Conservation (phyloP, 2,113 vertebrate genomes). For the Macquaria ambigua region DNA sequence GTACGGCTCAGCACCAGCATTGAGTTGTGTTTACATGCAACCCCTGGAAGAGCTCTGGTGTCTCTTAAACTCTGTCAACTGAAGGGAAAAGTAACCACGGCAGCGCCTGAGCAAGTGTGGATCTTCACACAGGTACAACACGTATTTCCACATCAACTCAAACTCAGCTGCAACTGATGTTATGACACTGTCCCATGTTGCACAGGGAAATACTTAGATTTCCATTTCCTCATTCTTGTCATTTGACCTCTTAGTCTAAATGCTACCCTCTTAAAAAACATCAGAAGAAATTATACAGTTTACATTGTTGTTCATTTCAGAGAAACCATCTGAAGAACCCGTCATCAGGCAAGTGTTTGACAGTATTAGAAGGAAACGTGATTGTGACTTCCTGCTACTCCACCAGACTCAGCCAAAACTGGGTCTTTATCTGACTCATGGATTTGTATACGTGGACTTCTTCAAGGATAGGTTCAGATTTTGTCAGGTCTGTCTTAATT, state of each 20-base stretch:
- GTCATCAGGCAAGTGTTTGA: constrained; percentile 82
- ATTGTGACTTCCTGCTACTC: constrained; percentile 78
- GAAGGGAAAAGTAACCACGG: constrained; percentile 76
- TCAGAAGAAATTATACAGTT: background rate
- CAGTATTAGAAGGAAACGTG: constrained; percentile 71
- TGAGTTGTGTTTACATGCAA: constrained; percentile 85
- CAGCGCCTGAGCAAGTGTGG: constrained; percentile 86
- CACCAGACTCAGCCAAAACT: constrained; percentile 81
- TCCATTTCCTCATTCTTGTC: constrained; percentile 48
- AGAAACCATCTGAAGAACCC: constrained; percentile 81
- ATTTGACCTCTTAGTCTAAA: background rate
- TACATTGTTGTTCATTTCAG: constrained; percentile 68
- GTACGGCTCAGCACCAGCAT: constrained; percentile 86
- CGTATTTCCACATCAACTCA: constrained; percentile 38
- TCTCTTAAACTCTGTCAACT: constrained; percentile 81
- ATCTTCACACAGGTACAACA: constrained; percentile 79
- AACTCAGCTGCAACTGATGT: constrained; percentile 5
- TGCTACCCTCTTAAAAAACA: background rate
- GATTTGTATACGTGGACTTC: background rate
- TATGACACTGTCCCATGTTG: background rate
- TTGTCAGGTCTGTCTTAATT: background rate
- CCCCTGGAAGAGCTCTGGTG: constrained; percentile 20
- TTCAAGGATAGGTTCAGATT: background rate
- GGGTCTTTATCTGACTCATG: constrained; percentile 84
- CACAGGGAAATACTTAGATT: background rate